Conservation (phyloP, 53 echinoderm and acorn worm genomes). For the Crossaster papposus region DNA sequence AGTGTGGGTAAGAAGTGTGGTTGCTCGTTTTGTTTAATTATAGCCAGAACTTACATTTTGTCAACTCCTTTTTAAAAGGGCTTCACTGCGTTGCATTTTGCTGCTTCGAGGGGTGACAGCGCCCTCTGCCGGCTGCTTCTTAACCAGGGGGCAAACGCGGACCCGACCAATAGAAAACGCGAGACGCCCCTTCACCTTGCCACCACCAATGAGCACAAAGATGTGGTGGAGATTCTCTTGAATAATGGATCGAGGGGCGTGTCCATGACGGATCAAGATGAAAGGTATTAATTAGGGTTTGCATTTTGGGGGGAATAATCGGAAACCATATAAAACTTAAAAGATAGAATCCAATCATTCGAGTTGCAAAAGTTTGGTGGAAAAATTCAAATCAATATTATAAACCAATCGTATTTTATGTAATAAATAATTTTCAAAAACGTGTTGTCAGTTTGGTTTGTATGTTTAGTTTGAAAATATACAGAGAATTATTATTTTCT, state of each 20-base stretch:
- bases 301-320: not conserved
- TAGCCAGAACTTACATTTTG: too few relatives aligned
- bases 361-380: too few relatives aligned
- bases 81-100: constrained; percentile 83
- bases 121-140: constrained; percentile 73
- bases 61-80: constrained; percentile 57
- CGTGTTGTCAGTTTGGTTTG: too few relatives aligned
- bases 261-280: constrained; percentile 45
- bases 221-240: constrained; percentile 52
- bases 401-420: too few relatives aligned
- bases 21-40: too few relatives aligned
- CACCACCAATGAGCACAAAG: constrained; percentile 52
- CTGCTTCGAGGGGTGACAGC: constrained; percentile 70
- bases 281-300: constrained; percentile 47
- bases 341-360: too few relatives aligned
- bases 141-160: constrained; percentile 51
- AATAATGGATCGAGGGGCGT: constrained; percentile 28
- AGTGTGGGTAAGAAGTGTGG: too few relatives aligned
- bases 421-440: too few relatives aligned
- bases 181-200: constrained; percentile 73
- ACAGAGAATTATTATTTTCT: too few relatives aligned
- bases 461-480: too few relatives aligned
- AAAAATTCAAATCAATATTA: too few relatives aligned
- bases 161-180: constrained; percentile 44
- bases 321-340: too few relatives aligned